Evolutionary conservation across 2,888 invertebrate genomes (phyloP), one percentile per base, ranked within the genome.

Genomic region (Calliphora vomitoria): DNA sequence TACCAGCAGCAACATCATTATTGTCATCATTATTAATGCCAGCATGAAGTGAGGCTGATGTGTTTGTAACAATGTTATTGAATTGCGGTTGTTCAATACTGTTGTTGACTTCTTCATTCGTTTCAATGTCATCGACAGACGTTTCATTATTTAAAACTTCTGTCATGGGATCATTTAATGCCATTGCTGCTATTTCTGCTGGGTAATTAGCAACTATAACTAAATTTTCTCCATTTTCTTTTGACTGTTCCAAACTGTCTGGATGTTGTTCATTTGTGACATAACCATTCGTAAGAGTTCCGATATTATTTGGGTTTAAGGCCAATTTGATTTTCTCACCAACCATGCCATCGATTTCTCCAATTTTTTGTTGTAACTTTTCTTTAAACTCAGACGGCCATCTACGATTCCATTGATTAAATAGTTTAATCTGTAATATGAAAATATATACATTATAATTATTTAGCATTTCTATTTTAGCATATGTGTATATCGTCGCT

Each of bases 331-430:
- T 93, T 93, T 97, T 97, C 75, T 95, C 95, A 3, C 96, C 96
- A 91, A 97, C 97, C 82, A 95, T 95, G 0, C 96, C 92, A 92
- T 97, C 97, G 60, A 96, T 95, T 91, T 96, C 96, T 38, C 95
- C 95, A 38, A 97, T 95, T 88, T 96, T 95, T 81, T 95, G 95
- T 53, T 97, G 94, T 47, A 97, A 94, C 89, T 95, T 95, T 53
- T 96, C 96, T 91, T 96, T 96, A 88, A 97, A 96, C 88, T 96
- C 96, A 64, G 95, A 94, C 8, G 95, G 95, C 98, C 98, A 98
- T 90, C 96, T 96, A 18, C 96, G 95, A 90, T 96, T 96, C 98
- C 98, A 98, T 93, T 97, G 97, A 90, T 96, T 96, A 91, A 97
- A 97, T 62, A 98, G 93, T 94, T 98, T 97, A 69, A 96, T 95